Evolutionary conservation across 2,888 invertebrate species (phyloP), one percentile per base, ranked within the genome.

Genomic region (Odontothrips loti): DNA sequence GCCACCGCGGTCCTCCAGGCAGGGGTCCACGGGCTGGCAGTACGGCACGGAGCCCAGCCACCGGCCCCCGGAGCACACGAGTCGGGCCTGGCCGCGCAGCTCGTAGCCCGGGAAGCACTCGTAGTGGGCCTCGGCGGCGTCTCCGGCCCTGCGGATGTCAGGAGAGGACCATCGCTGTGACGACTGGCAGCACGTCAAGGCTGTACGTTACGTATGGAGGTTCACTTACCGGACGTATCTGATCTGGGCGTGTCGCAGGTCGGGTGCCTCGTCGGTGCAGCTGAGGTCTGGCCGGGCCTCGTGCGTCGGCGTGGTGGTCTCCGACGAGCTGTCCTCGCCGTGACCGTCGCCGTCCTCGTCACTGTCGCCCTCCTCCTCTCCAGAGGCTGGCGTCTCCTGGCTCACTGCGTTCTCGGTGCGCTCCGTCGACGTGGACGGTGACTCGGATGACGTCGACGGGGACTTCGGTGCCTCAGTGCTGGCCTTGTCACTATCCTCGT

Each of bases 1-100:
- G 68, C 68, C 68, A 27, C 68, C 68, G 68, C 68, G 68, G 68
- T 75, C 68, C 68, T 75, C 68, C 23, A 75, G 68, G 68, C 68
- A 75, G 23, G 68, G 68, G 68, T 75, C 68, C 23, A 75, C 68
- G 68, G 68, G 68, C 23, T 27, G 23, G 68, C 68, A 75, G 27
- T n/a, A 8, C 23, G 68, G 68, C 23, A 75, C 68, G 68, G 23
- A 27, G 68, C 68, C 68, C 68, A 75, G 23, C 68, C 68, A 75
- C 23, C 68, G 68, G 68, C 68, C 68, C 27, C 11, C 68, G 23
- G 23, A 6, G 68, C 68, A 75, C 68, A 27, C 27, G 11, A 75
- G 68, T 10, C 68, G 68, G 23, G 23, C 6, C 68, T 75, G 27
- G 27, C 68, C 68, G 23, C 27, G 68, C 27, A 75, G 68, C 68